These are phyloP conservation scores for Auanema freiburgensis DNA, from an alignment of 2,888 invertebrate genomes.

Conservation along the genomic window DNA sequence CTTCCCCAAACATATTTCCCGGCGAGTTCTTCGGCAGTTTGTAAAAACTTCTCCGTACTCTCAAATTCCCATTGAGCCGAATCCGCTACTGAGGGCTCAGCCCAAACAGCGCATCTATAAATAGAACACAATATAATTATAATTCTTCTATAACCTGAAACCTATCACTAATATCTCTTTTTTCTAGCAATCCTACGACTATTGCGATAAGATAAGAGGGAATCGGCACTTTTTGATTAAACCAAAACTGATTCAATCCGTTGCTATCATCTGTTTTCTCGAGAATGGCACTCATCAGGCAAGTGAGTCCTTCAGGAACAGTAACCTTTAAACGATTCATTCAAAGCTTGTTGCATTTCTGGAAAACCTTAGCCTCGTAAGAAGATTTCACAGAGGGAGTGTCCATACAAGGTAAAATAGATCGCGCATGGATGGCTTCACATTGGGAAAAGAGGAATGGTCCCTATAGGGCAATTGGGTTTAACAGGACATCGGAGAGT, in stretches of 20 bases:
- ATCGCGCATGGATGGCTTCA: constrained; percentile 82
- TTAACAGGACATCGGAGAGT: too few relatives aligned
- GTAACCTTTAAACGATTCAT: constrained; percentile 69
- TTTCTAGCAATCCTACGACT: constrained; percentile 80
- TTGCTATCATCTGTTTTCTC: constrained; percentile 27
- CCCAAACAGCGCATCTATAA: constrained; percentile 77
- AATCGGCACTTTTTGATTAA: constrained; percentile 74
- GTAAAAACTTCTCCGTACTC: constrained; percentile 42
- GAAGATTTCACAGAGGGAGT: constrained; percentile 84
- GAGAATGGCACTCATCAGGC: constrained; percentile 82
- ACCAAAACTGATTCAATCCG: constrained; percentile 33
- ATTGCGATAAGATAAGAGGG: constrained; percentile 87
- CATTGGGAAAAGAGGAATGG: constrained; percentile 76
- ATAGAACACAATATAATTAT: neutral
- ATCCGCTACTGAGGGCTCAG: constrained; percentile 82
- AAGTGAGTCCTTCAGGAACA: constrained; percentile 77
- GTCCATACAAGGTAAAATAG: constrained; percentile 88
- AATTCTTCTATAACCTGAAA: neutral
- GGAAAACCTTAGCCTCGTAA: constrained; percentile 74
- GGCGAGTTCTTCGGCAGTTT: constrained; percentile 41
- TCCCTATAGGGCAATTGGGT: constrained; percentile 23
- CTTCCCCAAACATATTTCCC: constrained; percentile 59
- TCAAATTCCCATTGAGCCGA: constrained; percentile 84
- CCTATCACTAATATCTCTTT: constrained; percentile 66
- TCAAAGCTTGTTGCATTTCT: neutral